Base-by-base conservation (phyloP, 64 coral and sea anemone species). In the Stichodactyla mertensii region DNA sequence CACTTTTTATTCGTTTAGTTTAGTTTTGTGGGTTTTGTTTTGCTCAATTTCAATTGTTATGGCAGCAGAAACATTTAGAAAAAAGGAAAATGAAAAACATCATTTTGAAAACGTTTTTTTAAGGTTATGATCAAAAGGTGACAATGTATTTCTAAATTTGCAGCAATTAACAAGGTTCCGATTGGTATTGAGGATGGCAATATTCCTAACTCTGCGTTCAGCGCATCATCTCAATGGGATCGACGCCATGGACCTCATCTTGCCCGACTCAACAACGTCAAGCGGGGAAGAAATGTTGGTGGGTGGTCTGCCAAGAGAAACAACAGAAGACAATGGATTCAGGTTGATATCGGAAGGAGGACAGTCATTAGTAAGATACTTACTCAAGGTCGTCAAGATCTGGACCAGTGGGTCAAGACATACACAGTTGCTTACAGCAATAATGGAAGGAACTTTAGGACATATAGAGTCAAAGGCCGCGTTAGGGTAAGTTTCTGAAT, bases 171-270 rank as follows among this genome's bases (percentile, higher is more conserved):
- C 55, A 62, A 85, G 24, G 56, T 85, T 36, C 87, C 91, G 16
- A 71, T 96, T 57, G 94, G 94, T n/a, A 64, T 96, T 56, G 89
- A 96, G 45, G 79, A 89, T 77, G 85, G 81, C 6, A 82, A 84
- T 77, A 62, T 96, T 55, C 87, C 71, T 62, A 87, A 92, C 60
- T 51, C 24, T 61, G 83, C 86, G 5, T 60, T 87, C 66, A 87
- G 54, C 8, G 64, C 86, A 7, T 87, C 86, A 24, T 77, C 64
- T 77, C 36, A 78, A 8, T 87, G 16, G 52, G 11, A 87, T 31
- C 64, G 71, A 9, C 3, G 20, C 71, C 86, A 87, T 55, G 71
- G 86, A 14, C 54, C 86, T 19, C 14, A 64, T 52, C 18, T 52
- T 53, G 86, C 86, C 11, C 64, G 86, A 53, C 69, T 87, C 4